Evolutionary conservation across 2,113 vertebrate genomes (phyloP), one percentile per base, ranked within the genome.

Genomic region (Notarius quadriscutis): DNA sequence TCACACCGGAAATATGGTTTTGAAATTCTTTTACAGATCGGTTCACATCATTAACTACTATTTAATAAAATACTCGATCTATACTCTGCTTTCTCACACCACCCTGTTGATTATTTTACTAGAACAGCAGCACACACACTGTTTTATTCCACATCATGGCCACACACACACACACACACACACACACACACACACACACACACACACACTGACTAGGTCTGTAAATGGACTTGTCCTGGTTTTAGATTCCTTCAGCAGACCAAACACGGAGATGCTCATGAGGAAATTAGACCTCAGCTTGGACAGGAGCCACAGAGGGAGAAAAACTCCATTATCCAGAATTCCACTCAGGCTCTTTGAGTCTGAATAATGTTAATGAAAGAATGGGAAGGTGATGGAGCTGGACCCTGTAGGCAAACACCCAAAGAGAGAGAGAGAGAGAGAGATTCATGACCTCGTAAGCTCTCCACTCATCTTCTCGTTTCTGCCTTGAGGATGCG

Each of bases 401-500:
- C 69, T 58, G 60, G 83, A 67, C 51, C 71, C 79, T 87, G 77
- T 82, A 84, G 88, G 86, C 65, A 81, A 48, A 81, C 11, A 18
- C 62, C 72, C 74, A 55, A 48, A 48, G 67, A 85, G 51, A 77
- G 7, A 1, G 41, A 75, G 63, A 14, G 72, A 48, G 72, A 1
- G 14, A 53, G 74, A 15, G 5, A 78, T 55, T 55, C 75, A 53
- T 78, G 22, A 78, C 75, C 48, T 84, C 79, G 12, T 58, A 50
- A 72, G 58, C 69, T 53, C 83, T 86, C 85, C 71, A 78, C 78
- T 72, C 30, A 10, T 83, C 85, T 82, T 88, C 81, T 63, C 5
- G 75, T 27, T 78, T 51, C 84, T 86, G 86, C 90, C 90, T 88
- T 50, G 81, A 89, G 87, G 86, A 89, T 85, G 63, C 41, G 72